A percentile compares a stretch with the other conserved stretches of the same genome.
Conservation (phyloP, 2,113 vertebrate species). For the Campylorhamphus procurvoides region DNA sequence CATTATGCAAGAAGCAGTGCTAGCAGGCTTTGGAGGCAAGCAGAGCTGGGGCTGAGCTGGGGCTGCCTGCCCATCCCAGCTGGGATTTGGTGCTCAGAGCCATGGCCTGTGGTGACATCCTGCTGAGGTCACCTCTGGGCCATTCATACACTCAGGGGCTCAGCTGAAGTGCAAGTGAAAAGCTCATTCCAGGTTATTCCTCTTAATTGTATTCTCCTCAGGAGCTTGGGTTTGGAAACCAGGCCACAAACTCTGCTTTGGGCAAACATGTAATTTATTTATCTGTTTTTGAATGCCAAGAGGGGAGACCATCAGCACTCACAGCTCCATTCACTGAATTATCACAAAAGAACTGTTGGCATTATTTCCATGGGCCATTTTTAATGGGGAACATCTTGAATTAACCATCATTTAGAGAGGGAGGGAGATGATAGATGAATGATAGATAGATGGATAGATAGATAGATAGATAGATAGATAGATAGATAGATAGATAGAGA, state of each 20-base stretch:
- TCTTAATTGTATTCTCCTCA: background rate
- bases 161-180: background rate
- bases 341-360: background rate
- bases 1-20: background rate
- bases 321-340: background rate
- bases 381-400: background rate
- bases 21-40: background rate
- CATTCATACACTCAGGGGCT: background rate
- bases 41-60: background rate
- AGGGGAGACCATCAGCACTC: background rate
- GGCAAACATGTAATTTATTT: background rate
- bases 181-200: background rate
- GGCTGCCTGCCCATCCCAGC: rapidly evolving
- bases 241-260: background rate
- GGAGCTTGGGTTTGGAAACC: background rate
- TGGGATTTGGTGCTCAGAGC: background rate
- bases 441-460: background rate
- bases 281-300: background rate
- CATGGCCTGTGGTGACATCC: background rate
- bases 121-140: background rate
- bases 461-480: background rate
- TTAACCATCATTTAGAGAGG: background rate
- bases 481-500: no score
- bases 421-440: no score
- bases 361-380: background rate